Evolutionary conservation across 2,797 vertebrate genomes (phyloP), one percentile per base, ranked within the genome.

Genomic region (Sebastes wilsoni): DNA sequence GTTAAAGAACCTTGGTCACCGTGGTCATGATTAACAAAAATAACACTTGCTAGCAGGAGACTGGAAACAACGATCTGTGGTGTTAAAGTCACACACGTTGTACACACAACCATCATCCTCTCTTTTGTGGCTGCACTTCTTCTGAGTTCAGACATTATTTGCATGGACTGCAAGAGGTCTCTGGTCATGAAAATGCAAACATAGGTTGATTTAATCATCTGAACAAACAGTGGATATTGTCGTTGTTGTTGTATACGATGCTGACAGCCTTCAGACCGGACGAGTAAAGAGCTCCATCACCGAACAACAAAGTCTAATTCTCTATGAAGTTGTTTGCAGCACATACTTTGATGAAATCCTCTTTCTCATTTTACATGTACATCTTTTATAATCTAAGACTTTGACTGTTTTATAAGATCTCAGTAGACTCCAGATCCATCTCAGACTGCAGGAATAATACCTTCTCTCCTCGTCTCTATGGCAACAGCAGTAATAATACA

Each of bases 401-500:
- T 76, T 66, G 32, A 75, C 64, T 60, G 38, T 78, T 84, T 87
- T 62, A 67, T 77, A 72, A 82, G 72, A 68, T 73, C 66, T 76
- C 67, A 64, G 52, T 66, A 61, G 32, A 67, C 55, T 75, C 11
- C 2, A 64, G 76, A 75, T 77, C 72, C 55, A 30, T 80, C 80
- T 80, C 80, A 84, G 73, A 71, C 75, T 80, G 77, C 73, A 70
- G 79, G 34, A 54, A 82, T 75, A 83, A 83, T 80, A 79, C 68
- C 82, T 79, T 82, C 71, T 77, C 68, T 80, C 23, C 62, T 78
- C 0, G 64, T 93, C 78, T 82, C 90, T 83, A 94, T 94, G 89
- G 93, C 90, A 94, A 95, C 89, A 90, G 83, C 85, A 80, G 82
- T 80, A 87, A 89, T 91, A 88, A 92, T 80, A 85, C 77, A 82